Percentiles rank a stretch among this genome's conserved stretches.
phyloP scores from a whole-genome alignment of 2,888 invertebrate species.

The Villa cingulata region DNA sequence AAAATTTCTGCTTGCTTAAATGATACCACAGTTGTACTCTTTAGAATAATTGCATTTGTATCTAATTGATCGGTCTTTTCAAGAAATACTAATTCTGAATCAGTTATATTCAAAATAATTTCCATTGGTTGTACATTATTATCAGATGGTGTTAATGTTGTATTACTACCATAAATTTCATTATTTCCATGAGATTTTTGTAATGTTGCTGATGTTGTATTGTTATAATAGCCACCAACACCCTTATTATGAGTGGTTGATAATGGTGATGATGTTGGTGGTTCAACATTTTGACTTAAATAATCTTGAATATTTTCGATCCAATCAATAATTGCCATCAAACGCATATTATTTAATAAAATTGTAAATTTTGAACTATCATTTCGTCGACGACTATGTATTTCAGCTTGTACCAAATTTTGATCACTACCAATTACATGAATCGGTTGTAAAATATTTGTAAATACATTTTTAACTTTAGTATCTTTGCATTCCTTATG shows the following conservation, averaged over 20 bases:
- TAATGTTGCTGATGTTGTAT: not conserved
- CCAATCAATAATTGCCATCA: slow-evolving; percentile 91
- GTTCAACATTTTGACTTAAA: slow-evolving; percentile 43
- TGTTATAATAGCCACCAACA: too few relatives aligned
- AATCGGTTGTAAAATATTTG: slow-evolving; percentile 74
- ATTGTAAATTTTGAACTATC: slow-evolving; percentile 70
- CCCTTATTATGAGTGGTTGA: too few relatives aligned
- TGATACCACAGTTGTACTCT: slow-evolving; percentile 75
- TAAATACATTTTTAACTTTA: slow-evolving; percentile 62
- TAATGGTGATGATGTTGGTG: slow-evolving; percentile 19
- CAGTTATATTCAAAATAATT: slow-evolving; percentile 83
- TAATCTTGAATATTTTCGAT: slow-evolving; percentile 75
- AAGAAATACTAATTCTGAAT: slow-evolving; percentile 88
- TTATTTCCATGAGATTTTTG: not conserved
- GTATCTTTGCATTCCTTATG: not conserved
- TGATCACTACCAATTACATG: slow-evolving; percentile 34
- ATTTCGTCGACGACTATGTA: slow-evolving; percentile 55
- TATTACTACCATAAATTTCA: not conserved
- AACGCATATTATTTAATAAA: slow-evolving; percentile 82
- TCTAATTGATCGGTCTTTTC: slow-evolving; percentile 80
- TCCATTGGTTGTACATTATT: slow-evolving; percentile 40
- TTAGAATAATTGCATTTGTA: slow-evolving; percentile 86
- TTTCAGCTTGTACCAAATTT: slow-evolving; percentile 54
- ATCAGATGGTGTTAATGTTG: slow-evolving; percentile 8
- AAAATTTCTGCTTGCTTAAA: slow-evolving; percentile 55